phyloP scores from a whole-genome alignment of 35 echinoderm and acorn worm genomes.

The Ophioderma brevispina region DNA sequence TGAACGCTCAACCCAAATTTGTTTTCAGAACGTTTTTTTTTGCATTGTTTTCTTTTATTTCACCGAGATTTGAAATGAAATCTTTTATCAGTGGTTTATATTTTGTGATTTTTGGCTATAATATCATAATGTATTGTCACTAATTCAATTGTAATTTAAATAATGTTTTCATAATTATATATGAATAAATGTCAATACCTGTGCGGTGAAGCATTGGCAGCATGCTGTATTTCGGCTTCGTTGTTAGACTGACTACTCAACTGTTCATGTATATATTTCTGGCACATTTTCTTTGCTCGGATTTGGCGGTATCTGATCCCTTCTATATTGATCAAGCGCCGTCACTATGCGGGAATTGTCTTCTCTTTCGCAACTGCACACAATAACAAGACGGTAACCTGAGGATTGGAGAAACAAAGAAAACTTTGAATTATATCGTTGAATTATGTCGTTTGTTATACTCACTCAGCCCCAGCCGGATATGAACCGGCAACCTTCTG shows the following conservation, averaged over 20 bases:
- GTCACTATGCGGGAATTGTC: conserved; percentile 23
- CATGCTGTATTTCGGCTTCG: not conserved
- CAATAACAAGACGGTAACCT: conserved; percentile 22
- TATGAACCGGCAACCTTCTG: too few species aligned
- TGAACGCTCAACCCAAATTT: not conserved
- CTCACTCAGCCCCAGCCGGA: too few species aligned
- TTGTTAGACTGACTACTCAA: not conserved
- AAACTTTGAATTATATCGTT: too few species aligned
- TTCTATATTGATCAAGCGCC: conserved; percentile 22
- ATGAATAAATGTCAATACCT: too few species aligned
- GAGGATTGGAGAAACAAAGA: not conserved
- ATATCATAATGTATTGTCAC: too few species aligned
- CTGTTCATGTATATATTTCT: not conserved
- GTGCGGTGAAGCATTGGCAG: not conserved
- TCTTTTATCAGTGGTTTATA: too few species aligned
- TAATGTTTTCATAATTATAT: too few species aligned
- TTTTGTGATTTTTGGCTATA: too few species aligned
- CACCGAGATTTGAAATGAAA: too few species aligned
- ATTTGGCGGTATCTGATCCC: not conserved
- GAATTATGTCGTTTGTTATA: too few species aligned
- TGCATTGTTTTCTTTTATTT: not conserved
- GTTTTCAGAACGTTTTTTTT: not conserved
- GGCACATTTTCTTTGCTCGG: not conserved
- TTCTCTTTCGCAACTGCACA: conserved; percentile 37
- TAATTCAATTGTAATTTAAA: too few species aligned